Conservation (phyloP, 2,797 vertebrate genomes). For the Micrastur ruficollis region DNA sequence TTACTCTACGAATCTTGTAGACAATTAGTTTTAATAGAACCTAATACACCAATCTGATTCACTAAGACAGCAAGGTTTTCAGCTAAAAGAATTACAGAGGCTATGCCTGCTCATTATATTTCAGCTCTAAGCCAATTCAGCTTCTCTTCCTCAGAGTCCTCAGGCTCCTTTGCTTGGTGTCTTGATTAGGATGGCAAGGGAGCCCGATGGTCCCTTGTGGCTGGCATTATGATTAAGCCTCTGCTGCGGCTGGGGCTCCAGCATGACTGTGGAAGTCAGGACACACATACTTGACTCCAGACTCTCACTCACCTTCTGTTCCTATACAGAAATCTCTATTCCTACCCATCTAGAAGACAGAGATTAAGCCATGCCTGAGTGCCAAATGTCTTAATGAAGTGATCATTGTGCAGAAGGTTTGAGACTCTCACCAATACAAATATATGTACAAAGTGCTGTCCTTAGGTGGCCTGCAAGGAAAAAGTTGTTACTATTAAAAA, state of each 20-base stretch:
- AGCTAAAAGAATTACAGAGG: slow-evolving; percentile 46
- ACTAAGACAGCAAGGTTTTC: slow-evolving; percentile 50
- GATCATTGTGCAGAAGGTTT: neutral
- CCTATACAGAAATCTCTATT: neutral
- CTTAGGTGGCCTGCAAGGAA: neutral
- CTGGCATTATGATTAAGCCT: neutral
- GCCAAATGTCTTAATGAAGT: neutral
- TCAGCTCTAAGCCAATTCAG: slow-evolving; percentile 25
- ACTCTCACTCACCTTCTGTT: neutral
- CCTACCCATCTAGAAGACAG: neutral
- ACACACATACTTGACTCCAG: neutral
- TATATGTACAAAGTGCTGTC: neutral
- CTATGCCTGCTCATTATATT: slow-evolving; percentile 27
- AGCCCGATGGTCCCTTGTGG: neutral
- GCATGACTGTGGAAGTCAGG: neutral
- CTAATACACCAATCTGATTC: slow-evolving; percentile 49
- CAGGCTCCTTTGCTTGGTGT: neutral
- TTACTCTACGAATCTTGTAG: slow-evolving; percentile 61
- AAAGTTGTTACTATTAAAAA: neutral
- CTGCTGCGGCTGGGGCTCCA: neutral
- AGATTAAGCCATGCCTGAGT: neutral
- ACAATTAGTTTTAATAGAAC: slow-evolving; percentile 65
- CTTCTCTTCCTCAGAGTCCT: slow-evolving; percentile 21
- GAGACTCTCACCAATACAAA: neutral
- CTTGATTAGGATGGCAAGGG: neutral